Evolutionary conservation across 1,140 invertebrate genomes (phyloP).

Genomic region (Trichonephila clavata): DNA sequence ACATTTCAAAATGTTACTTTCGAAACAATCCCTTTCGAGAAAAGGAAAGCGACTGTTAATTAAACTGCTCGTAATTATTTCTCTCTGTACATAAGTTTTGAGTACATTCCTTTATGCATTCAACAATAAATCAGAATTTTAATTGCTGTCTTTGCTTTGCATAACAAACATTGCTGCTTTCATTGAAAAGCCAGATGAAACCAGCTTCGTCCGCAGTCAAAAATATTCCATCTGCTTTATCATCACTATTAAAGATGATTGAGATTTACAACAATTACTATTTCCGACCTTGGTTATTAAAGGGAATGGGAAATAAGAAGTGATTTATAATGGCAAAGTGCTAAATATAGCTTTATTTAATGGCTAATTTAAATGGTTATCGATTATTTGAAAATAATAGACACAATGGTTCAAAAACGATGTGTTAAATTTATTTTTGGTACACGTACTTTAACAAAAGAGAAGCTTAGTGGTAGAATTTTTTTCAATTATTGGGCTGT

Average conservation of each 20-base stretch:
- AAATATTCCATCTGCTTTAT: no score
- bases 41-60: not conserved
- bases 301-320: not conserved
- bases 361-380: not conserved
- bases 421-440: no score
- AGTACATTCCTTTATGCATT: not conserved
- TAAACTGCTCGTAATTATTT: not conserved
- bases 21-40: not conserved
- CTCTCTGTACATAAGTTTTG: not conserved
- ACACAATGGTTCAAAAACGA: no score
- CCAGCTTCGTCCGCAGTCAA: not conserved
- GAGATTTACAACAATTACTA: not conserved
- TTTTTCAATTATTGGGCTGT: no score
- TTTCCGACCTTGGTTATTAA: not conserved
- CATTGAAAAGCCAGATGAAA: not conserved
- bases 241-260: not conserved
- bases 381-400: no score
- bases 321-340: not conserved
- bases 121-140: not conserved
- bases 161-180: not conserved
- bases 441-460: no score
- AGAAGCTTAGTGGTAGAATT: no score
- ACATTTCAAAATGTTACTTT: not conserved
- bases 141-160: not conserved
- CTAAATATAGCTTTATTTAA: constrained; percentile 8